Evolutionary conservation across 2,797 vertebrate species (phyloP).

Genomic region (Typhlichthys subterraneus): DNA sequence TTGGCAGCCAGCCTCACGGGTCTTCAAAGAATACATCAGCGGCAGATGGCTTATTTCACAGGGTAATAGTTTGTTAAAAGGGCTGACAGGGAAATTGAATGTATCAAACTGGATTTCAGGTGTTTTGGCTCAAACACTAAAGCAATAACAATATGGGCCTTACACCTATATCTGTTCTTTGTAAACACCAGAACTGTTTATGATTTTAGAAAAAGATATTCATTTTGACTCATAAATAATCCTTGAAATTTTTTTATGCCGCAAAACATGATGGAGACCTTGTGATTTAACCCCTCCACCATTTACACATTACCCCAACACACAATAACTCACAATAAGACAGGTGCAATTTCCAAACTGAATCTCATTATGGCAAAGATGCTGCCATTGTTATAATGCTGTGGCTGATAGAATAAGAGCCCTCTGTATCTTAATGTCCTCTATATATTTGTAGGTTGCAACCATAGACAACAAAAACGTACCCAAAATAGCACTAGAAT

Average conservation of each 20-base stretch:
- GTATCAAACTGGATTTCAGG: not conserved
- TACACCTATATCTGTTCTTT: slow-evolving; percentile 2
- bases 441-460: slow-evolving; percentile 1
- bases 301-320: slow-evolving; percentile 54
- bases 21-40: slow-evolving; percentile 42
- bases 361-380: slow-evolving; percentile 63
- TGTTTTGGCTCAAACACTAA: not conserved
- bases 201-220: slow-evolving; percentile 20
- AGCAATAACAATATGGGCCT: slow-evolving; percentile 6
- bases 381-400: slow-evolving; percentile 37
- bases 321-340: slow-evolving; percentile 68
- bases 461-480: too few species aligned
- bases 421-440: slow-evolving; percentile 33
- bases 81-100: slow-evolving; percentile 13
- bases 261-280: slow-evolving; percentile 45
- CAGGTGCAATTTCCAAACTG: slow-evolving; percentile 66
- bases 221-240: slow-evolving; percentile 50
- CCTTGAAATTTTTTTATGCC: slow-evolving; percentile 40
- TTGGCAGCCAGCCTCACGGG: slow-evolving; percentile 42
- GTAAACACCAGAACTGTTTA: slow-evolving; percentile 12
- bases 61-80: slow-evolving; percentile 13
- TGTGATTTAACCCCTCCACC: slow-evolving; percentile 53
- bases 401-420: slow-evolving; percentile 48
- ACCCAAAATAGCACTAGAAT: too few species aligned
- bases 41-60: slow-evolving; percentile 23